phyloP scores from a whole-genome alignment of 1,140 invertebrate genomes.

The Anoplophora glabripennis region DNA sequence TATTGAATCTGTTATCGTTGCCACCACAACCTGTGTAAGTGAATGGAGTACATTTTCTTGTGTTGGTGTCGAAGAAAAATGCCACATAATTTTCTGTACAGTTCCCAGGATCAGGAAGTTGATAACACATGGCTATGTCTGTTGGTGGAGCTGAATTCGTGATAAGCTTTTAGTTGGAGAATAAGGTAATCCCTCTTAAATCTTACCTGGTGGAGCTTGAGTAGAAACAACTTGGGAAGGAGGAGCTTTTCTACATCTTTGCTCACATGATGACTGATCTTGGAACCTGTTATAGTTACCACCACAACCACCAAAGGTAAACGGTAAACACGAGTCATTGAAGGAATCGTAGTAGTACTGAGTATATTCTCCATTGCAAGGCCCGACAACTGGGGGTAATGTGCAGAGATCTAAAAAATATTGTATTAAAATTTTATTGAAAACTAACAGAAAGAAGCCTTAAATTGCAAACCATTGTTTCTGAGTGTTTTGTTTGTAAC shows the following conservation, averaged over 20 bases:
- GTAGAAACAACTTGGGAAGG: background rate
- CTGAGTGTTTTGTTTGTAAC: too few species aligned
- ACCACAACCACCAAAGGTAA: slow-evolving; percentile 86
- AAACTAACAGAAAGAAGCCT: too few species aligned
- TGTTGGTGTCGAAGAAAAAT: slow-evolving; percentile 72
- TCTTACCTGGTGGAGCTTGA: slow-evolving; percentile 19
- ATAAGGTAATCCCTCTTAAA: background rate
- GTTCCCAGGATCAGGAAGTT: slow-evolving; percentile 65
- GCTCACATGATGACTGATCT: slow-evolving; percentile 55
- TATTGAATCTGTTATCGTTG: slow-evolving; percentile 77
- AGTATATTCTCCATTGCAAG: slow-evolving; percentile 63
- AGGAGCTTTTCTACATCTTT: slow-evolving; percentile 48
- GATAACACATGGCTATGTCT: slow-evolving; percentile 57
- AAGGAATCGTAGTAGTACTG: slow-evolving; percentile 74
- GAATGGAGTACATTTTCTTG: slow-evolving; percentile 65
- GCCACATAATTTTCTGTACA: slow-evolving; percentile 63
- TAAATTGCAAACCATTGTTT: too few species aligned
- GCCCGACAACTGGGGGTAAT: slow-evolving; percentile 69
- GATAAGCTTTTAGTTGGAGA: background rate
- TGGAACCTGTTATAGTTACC: slow-evolving; percentile 88
- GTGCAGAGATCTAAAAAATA: slow-evolving; percentile 65
- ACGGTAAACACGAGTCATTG: slow-evolving; percentile 64
- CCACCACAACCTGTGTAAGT: slow-evolving; percentile 80
- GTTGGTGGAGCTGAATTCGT: slow-evolving; percentile 13
- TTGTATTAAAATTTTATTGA: too few species aligned